These are phyloP conservation scores for Pecten maximus DNA, from an alignment of 2,888 invertebrate species.

Conservation along the genomic window DNA sequence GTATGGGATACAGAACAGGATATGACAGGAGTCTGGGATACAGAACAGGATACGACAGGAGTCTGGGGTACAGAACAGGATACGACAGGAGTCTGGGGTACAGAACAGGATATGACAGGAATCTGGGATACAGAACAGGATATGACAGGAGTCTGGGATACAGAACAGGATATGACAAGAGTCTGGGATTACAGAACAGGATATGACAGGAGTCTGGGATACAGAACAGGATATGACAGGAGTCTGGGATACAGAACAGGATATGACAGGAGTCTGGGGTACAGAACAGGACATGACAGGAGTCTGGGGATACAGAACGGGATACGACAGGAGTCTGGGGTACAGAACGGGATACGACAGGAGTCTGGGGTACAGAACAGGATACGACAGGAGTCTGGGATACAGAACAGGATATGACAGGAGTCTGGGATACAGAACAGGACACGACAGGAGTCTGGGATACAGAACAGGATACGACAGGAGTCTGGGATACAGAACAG, in stretches of 20 bases:
- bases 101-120: not conserved
- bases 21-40: no score
- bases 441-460: no score
- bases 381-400: no score
- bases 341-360: not conserved
- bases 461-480: no score
- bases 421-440: no score
- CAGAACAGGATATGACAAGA: not conserved
- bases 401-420: no score
- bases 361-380: no score
- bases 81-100: not conserved
- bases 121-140: not conserved
- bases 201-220: not conserved
- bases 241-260: not conserved
- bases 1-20: no score
- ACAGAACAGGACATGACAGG: not conserved
- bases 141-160: not conserved
- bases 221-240: not conserved
- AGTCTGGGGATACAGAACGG: not conserved
- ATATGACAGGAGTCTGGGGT: not conserved
- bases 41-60: not conserved
- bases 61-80: not conserved
- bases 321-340: not conserved
- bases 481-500: no score
- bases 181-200: not conserved